phyloP scores from a whole-genome alignment of 64 coral and sea anemone genomes.

The Catalaphyllia jardinei region DNA sequence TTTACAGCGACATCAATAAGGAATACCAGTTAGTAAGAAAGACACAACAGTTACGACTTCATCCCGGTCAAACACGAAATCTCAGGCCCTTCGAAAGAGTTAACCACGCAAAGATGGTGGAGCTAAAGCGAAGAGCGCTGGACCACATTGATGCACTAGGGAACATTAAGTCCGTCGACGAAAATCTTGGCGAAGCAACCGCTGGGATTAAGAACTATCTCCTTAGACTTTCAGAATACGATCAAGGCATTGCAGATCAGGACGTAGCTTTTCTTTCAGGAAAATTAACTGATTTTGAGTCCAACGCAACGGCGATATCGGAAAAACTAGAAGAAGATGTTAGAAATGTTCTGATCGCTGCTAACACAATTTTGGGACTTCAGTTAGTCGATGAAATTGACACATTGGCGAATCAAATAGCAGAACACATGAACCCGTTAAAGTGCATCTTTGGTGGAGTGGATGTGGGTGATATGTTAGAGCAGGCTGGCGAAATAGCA shows the following conservation, averaged over 20 bases:
- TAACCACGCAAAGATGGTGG: conserved; percentile 19
- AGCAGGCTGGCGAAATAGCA: conserved; percentile 22
- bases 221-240: conserved; percentile 35
- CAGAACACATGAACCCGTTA: conserved; percentile 45
- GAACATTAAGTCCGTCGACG: conserved; percentile 21
- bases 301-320: background rate
- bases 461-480: background rate
- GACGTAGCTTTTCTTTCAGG: conserved; percentile 35
- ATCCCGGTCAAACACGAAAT: background rate
- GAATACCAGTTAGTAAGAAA: conserved; percentile 11
- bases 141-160: background rate
- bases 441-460: conserved; percentile 22
- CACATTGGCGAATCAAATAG: conserved; percentile 4
- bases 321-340: conserved; percentile 31
- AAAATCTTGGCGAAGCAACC: conserved; percentile 3
- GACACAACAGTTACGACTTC: background rate
- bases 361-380: background rate
- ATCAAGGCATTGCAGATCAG: conserved; percentile 35
- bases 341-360: conserved; percentile 3
- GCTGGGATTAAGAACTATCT: conserved; percentile 26
- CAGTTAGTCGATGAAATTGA: conserved; percentile 17
- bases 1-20: conserved; percentile 1
- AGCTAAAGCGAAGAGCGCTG: background rate
- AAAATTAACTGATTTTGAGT: conserved; percentile 35
- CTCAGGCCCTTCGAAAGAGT: background rate